Evolutionary conservation across 2,888 invertebrate genomes (phyloP), one percentile per base, ranked within the genome.

Genomic region (Cheilosia vulpina): DNA sequence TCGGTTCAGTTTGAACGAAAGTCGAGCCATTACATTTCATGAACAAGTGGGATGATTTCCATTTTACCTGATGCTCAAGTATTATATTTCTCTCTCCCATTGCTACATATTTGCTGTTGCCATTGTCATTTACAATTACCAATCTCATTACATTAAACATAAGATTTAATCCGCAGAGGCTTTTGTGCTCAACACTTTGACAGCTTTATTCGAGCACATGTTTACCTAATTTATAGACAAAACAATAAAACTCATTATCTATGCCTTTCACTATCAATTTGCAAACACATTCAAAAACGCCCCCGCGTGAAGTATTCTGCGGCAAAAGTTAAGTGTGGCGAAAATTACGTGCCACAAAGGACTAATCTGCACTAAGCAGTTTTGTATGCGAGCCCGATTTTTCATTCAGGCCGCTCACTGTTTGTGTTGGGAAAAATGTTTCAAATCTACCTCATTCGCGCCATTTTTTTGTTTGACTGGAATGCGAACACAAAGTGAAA

Each of bases 311-410:
- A 19, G 38, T 45, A 66, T 52, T 41, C 41, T 60, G 68, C 50
- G 58, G 76, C 68, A 63, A 77, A 77, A 85, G 62, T 72, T 85
- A 77, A 72, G 72, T 81, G 81, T 50, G 76, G 71, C 45, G 45
- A 76, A 76, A 81, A 85, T 72, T 85, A 76, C 76, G 65, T 52
- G 31, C 50, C 80, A 80, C 80, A 85, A 80, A 71, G 84, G 75
- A 80, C 85, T 85, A 85, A 85, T 81, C 85, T 76, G 71, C 71
- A 81, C 81, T 81, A 85, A 77, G 62, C 45, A 81, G 65, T 76
- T 68, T 72, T 72, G 31, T 76, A 50, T 72, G 65, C 17, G 34
- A 31, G 68, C 38, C 65, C 57, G 66, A 66, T 85, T 85, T 76
- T 76, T 60, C 72, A 81, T 84, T 84, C 84, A 80, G 50, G 62